Percentiles rank a stretch among this genome's conserved stretches.
phyloP scores from a whole-genome alignment of 2,888 invertebrate genomes.

The Stenurella melanura region DNA sequence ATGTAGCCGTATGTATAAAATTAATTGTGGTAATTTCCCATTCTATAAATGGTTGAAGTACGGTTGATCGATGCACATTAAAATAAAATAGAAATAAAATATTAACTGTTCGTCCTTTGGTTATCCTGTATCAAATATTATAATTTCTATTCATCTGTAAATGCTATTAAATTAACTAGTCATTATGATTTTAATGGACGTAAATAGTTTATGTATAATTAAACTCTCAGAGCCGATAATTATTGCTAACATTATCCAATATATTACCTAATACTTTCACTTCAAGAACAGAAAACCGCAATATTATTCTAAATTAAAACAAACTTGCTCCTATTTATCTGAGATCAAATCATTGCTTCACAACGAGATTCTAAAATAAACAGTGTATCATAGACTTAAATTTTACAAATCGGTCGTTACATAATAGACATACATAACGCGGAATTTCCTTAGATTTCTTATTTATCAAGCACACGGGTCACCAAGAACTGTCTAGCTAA shows the following conservation, averaged over 20 bases:
- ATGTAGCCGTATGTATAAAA: too few species aligned
- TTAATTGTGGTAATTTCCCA: too few species aligned
- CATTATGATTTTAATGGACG: slow-evolving; percentile 5
- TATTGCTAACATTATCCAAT: slow-evolving; percentile 34
- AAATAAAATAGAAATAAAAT: too few species aligned
- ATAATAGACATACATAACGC: neutral
- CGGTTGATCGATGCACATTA: too few species aligned
- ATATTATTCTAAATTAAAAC: slow-evolving; percentile 18
- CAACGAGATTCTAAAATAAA: neutral
- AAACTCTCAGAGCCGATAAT: neutral
- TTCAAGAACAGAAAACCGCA: slow-evolving; percentile 40
- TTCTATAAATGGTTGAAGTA: too few species aligned
- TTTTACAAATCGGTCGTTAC: neutral
- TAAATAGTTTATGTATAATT: slow-evolving; percentile 10
- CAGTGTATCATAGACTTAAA: neutral
- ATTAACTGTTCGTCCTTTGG: too few species aligned
- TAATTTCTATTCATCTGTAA: neutral
- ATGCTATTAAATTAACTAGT: neutral
- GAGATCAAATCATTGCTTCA: neutral
- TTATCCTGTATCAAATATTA: neutral
- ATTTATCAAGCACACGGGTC: neutral
- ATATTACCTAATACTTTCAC: slow-evolving; percentile 41
- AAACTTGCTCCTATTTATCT: slow-evolving; percentile 4
- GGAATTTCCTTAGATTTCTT: slow-evolving; percentile 19
- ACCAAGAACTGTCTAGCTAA: neutral